phyloP scores from a whole-genome alignment of 37 sponge, comb jelly and placozoan genomes.

The Mnemiopsis leidyi region DNA sequence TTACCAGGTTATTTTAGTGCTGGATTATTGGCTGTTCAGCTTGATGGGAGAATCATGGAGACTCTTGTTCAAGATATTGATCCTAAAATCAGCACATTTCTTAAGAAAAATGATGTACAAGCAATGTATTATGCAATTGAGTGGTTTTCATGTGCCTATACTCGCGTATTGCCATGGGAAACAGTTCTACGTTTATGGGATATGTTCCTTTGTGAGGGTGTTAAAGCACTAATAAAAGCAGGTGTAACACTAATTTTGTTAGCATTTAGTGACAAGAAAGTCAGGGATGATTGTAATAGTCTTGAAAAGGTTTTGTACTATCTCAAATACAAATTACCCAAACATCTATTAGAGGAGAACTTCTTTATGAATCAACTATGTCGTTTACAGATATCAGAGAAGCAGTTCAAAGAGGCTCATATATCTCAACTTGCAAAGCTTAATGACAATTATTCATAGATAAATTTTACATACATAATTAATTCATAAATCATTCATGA shows the following conservation, averaged over 20 bases:
- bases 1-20: constrained; percentile 89
- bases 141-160: constrained; percentile 84
- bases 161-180: constrained; percentile 87
- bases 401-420: constrained; percentile 47
- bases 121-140: constrained; percentile 80
- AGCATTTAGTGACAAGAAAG: constrained; percentile 69
- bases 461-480: no score
- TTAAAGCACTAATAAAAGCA: constrained; percentile 81
- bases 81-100: constrained; percentile 18
- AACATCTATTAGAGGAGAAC: neutral
- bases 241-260: constrained; percentile 80
- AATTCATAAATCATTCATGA: no score
- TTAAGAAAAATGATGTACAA: constrained; percentile 68
- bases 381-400: constrained; percentile 10
- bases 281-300: constrained; percentile 65
- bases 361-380: neutral
- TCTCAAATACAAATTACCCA: constrained; percentile 9
- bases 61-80: constrained; percentile 1
- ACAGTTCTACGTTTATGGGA: constrained; percentile 92
- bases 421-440: neutral
- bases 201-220: constrained; percentile 93
- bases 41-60: constrained; percentile 51
- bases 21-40: constrained; percentile 74
- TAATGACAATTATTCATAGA: constrained; percentile 4
- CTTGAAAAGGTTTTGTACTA: constrained; percentile 10